Base-by-base conservation (phyloP, 1,140 invertebrate genomes). In the Drosophila yakuba region DNA sequence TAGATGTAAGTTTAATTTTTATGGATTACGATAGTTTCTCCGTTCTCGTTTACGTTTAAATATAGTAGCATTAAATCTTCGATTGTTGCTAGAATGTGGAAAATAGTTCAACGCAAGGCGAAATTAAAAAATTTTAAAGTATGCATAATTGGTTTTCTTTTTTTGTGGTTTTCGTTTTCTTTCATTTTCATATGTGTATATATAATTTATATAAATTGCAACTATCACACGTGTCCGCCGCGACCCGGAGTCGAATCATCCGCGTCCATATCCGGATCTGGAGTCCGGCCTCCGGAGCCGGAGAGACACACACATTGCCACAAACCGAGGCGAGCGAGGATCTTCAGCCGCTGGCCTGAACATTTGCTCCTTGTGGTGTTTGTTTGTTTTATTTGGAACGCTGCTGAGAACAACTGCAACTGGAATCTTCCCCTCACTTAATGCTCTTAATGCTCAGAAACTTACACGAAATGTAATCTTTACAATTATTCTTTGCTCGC, bases 161-260 rank as follows among this genome's bases (percentile, higher is more conserved):
- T 48, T 51, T 76, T 78, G 72, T 81, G 39, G 28, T 66, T 78
- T 72, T 61, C 64, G 35, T 55, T 77, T 64, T 57, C 56, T 57
- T 54, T 72, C 59, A 75, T 41, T 74, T 81, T 72, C 64, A 88
- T 77, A 80, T 80, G 51, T 74, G 66, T 89, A 73, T 84, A 80
- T 88, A 88, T 88, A 83, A 80, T 83, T 85, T 83, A 89, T 89
- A 89, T 89, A 89, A 89, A 90, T 89, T 89, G 84, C 85, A 89
- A 89, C 84, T 89, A 89, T 89, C 84, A 89, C 84, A 89, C 84
- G 84, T 89, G 80, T 74, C 80, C 80, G 56, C 66, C 71, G 71
- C 76, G 64, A 68, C 56, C 38, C 28, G 15, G 28, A 55, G 51
- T 54, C 50, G 60, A 55, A 60, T 59, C 62, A 41, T 47, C 44